phyloP scores from a whole-genome alignment of 2,113 vertebrate species.

The Cathartes aura region DNA sequence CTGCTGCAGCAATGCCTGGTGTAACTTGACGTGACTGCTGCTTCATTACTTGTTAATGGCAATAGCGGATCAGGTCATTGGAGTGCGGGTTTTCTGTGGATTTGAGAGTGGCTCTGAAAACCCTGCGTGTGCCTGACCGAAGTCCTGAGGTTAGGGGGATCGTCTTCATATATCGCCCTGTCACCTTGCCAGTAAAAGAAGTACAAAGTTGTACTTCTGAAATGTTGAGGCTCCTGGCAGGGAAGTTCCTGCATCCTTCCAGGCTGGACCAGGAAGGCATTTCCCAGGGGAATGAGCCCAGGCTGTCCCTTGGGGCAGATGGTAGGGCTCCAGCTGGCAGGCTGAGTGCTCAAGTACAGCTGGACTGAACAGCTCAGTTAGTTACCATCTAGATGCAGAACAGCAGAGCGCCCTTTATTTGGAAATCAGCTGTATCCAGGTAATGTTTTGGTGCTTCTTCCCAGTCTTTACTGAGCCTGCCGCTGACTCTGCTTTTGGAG shows the following conservation, averaged over 20 bases:
- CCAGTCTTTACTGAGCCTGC: neutral
- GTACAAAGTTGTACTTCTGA: neutral
- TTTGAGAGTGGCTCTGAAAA: neutral
- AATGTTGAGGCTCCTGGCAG: neutral
- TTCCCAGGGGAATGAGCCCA: neutral
- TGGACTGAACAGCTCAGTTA: neutral
- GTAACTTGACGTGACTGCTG: neutral
- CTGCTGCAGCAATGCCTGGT: neutral
- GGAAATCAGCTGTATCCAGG: neutral
- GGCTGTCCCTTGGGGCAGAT: neutral
- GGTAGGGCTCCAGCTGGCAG: neutral
- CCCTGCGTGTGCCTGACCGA: neutral
- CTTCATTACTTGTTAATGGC: neutral
- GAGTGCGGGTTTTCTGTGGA: neutral
- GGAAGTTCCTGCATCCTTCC: neutral
- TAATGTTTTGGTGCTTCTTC: neutral
- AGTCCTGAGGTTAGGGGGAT: neutral
- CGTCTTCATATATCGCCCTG: fast-evolving
- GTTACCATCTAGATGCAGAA: neutral
- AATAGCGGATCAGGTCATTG: fast-evolving
- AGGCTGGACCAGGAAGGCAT: neutral
- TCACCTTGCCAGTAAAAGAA: neutral
- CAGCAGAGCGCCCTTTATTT: neutral
- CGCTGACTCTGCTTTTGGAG: neutral
- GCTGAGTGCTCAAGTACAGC: neutral